Percentiles rank a stretch among this genome's conserved stretches.
phyloP scores from a whole-genome alignment of 2,797 vertebrate species.

The Macropodus opercularis region DNA sequence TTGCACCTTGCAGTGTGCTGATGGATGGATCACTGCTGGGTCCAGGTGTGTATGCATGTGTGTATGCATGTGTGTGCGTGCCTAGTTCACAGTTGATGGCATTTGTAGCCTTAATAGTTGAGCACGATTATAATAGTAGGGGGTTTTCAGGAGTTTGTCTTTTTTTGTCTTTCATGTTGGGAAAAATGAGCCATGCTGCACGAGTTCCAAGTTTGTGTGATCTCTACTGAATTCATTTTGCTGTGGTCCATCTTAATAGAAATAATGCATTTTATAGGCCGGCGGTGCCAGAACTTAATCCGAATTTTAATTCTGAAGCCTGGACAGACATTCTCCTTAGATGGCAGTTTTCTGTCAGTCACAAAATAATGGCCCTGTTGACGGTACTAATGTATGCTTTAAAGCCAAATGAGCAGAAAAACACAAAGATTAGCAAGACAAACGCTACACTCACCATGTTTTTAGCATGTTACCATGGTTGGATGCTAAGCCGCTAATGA shows the following conservation, averaged over 20 bases:
- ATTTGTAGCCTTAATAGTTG: slow-evolving; percentile 11
- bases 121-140: slow-evolving; percentile 4
- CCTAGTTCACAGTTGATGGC: slow-evolving; percentile 27
- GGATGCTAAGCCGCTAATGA: slow-evolving; percentile 66
- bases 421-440: background rate
- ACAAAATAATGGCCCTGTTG: background rate
- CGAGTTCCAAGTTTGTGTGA: too few relatives aligned
- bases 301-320: too few relatives aligned
- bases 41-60: slow-evolving; percentile 25
- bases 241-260: too few relatives aligned
- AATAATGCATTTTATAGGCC: too few relatives aligned
- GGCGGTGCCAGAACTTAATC: too few relatives aligned
- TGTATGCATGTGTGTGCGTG: slow-evolving; percentile 14
- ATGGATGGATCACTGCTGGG: slow-evolving; percentile 30
- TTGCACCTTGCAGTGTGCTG: slow-evolving; percentile 21
- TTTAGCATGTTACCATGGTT: slow-evolving; percentile 68
- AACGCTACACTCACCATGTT: slow-evolving; percentile 27
- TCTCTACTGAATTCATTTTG: too few relatives aligned
- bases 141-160: background rate
- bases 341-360: background rate
- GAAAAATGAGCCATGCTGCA: too few relatives aligned
- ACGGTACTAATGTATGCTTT: background rate
- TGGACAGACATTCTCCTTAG: too few relatives aligned
- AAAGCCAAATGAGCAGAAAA: slow-evolving; percentile 18
- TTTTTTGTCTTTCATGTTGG: too few relatives aligned